Evolutionary conservation across 2,888 invertebrate species (phyloP).

Genomic region (Drosophila cyrtoloma): DNA sequence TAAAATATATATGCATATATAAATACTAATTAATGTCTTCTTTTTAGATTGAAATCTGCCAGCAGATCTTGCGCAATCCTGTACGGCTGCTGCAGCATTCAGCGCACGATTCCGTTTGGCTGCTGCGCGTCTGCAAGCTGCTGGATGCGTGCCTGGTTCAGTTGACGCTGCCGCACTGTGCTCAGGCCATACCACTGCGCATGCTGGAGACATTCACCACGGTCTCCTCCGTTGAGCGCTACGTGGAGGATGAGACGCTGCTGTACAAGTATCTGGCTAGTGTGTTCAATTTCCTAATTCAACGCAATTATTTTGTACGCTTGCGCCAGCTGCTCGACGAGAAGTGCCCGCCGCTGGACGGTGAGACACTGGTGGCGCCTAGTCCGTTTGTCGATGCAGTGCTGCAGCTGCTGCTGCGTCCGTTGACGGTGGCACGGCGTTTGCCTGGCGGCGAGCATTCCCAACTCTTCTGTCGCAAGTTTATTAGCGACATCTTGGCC

Average conservation of each 20-base stretch:
- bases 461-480: slow-evolving; percentile 82
- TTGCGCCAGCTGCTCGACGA: slow-evolving; percentile 90
- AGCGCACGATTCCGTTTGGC: slow-evolving; percentile 81
- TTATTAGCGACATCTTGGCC: slow-evolving; percentile 89
- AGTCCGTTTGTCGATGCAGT: slow-evolving; percentile 91
- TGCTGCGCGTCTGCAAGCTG: slow-evolving; percentile 83
- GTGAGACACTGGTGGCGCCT: slow-evolving; percentile 89
- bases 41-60: slow-evolving; percentile 83
- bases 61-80: slow-evolving; percentile 83
- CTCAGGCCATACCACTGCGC: slow-evolving; percentile 90
- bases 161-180: slow-evolving; percentile 77
- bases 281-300: slow-evolving; percentile 83
- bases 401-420: slow-evolving; percentile 91
- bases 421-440: slow-evolving; percentile 87
- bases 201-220: slow-evolving; percentile 92
- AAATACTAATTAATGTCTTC: neutral
- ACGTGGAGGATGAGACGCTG: slow-evolving; percentile 77
- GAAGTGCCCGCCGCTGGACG: slow-evolving; percentile 89
- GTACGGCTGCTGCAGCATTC: slow-evolving; percentile 82
- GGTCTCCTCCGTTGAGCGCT: slow-evolving; percentile 83
- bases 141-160: slow-evolving; percentile 84
- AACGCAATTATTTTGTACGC: slow-evolving; percentile 89
- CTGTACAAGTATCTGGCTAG: slow-evolving; percentile 81
- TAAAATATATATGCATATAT: neutral
- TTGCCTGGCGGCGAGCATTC: slow-evolving; percentile 54